A percentile compares a stretch with the other conserved stretches of the same genome.
Conservation (phyloP, 2,888 invertebrate species). For the Adelognathus sp. region DNA sequence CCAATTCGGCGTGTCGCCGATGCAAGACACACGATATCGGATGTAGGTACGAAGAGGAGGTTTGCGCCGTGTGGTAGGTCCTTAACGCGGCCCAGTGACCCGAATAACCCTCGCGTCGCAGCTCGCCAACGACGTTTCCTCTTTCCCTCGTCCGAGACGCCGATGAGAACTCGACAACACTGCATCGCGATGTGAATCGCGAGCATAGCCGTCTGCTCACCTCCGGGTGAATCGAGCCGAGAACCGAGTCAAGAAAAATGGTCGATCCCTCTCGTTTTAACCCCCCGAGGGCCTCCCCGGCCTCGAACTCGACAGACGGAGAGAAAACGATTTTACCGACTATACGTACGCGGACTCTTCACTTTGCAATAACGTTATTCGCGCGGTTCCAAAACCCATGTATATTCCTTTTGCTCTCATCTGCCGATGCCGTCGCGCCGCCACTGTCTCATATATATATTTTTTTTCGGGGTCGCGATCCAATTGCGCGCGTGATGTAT, state of each 20-base stretch:
- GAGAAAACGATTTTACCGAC: slow-evolving; percentile 9
- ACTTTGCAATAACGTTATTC: slow-evolving; percentile 43
- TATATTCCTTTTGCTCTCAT: slow-evolving; percentile 29
- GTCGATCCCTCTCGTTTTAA: slow-evolving; percentile 36
- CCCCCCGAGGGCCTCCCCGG: slow-evolving; percentile 53
- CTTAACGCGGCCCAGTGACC: slow-evolving; percentile 78
- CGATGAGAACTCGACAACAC: neutral
- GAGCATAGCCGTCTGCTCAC: slow-evolving; percentile 4
- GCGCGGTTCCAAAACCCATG: neutral
- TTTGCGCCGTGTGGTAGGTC: slow-evolving; percentile 61
- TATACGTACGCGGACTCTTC: slow-evolving; percentile 11
- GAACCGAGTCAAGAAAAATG: slow-evolving; percentile 22
- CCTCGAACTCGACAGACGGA: slow-evolving; percentile 54
- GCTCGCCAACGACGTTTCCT: slow-evolving; percentile 30
- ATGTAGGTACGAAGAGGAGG: slow-evolving; percentile 17
- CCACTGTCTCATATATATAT: slow-evolving; percentile 23
- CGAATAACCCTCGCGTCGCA: slow-evolving; percentile 74
- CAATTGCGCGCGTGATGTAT: slow-evolving; percentile 59
- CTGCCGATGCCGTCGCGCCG: slow-evolving; percentile 13
- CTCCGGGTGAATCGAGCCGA: neutral
- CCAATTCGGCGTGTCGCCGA: neutral
- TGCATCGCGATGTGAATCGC: slow-evolving; percentile 13
- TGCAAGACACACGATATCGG: slow-evolving; percentile 2
- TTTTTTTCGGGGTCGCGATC: slow-evolving; percentile 63
- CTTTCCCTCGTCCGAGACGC: neutral